phyloP scores from a whole-genome alignment of 2,888 invertebrate species.

The Pterobdella sp. region DNA sequence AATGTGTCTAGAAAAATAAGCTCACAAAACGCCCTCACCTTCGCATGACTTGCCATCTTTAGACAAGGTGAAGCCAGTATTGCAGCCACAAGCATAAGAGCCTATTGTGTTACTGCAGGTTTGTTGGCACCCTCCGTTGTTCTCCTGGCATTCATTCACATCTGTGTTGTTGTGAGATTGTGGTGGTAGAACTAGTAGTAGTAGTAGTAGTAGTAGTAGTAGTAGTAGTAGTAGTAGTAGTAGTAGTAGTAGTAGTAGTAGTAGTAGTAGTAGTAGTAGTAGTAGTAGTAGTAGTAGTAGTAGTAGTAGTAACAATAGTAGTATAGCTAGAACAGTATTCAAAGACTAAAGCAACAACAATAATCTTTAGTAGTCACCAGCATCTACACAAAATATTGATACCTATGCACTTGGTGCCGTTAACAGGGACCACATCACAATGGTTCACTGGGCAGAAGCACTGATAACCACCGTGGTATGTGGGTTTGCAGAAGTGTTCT shows the following conservation, averaged over 20 bases:
- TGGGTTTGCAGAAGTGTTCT: constrained; percentile 26
- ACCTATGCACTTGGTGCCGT: constrained; percentile 35
- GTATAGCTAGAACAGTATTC: no score
- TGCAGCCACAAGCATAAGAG: constrained; percentile 33
- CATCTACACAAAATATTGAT: constrained; percentile 4
- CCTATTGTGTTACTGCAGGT: constrained; percentile 34
- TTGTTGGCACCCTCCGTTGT: constrained; percentile 36
- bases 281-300: constrained; percentile 25
- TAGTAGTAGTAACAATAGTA: constrained; percentile 21
- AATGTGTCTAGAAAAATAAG: no score
- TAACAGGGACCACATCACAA: constrained; percentile 29
- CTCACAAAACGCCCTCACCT: no score
- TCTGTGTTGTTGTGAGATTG: constrained; percentile 29
- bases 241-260: constrained; percentile 22
- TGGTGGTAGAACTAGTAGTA: not conserved
- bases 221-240: constrained; percentile 25
- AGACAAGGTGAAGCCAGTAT: constrained; percentile 31
- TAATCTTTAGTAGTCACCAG: no score
- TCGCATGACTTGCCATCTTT: constrained; percentile 30
- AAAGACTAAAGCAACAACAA: no score
- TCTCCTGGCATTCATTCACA: constrained; percentile 33
- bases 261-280: constrained; percentile 25
- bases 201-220: constrained; percentile 22
- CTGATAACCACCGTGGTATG: constrained; percentile 32
- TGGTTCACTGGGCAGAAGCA: constrained; percentile 31